Base-by-base conservation (phyloP, 2,888 invertebrate genomes). In the Eulithis prunata region DNA sequence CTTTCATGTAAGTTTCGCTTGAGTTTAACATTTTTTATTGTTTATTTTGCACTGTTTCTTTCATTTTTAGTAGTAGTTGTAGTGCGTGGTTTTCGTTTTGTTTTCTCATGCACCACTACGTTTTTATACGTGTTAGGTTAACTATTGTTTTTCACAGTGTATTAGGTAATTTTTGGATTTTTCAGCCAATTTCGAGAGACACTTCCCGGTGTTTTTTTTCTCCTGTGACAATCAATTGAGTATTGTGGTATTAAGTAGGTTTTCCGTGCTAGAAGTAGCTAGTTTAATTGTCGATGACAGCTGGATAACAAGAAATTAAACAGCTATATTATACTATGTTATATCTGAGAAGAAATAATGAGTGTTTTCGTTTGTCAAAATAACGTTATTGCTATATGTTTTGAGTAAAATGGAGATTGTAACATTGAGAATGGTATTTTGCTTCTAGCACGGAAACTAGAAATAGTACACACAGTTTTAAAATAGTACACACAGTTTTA, bases 1-100 rank as follows among this genome's bases (percentile, higher is more conserved):
- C 90, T 91, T 70, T 90, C 86, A 88, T 91, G 93, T 93, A 93
- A 93, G 93, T 93, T 49, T 83, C 78, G 89, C 87, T 89, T 84
- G 71, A 72, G 68, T 73, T 76, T 64, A 68, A 72, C 71, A 71
- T 78, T 81, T 79, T 77, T 70, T 78, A 83, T 87, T 73, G 76
- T 86, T 87, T 88, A 62, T 77, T 90, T 89, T 88, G 89, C 91
- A 90, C 91, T 79, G 74, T 83, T 85, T 70, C 74, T 78, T 83
- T 83, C 64, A 71, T 84, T 84, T 74, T 71, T 86, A 82, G 83
- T 72, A 28, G 71, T 90, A 91, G 90, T 71, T 46, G 78, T 91
- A 91, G 90, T 78, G 88, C 86, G 85, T 88, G 77, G 72, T 72
- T 82, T 86, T 71, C 55, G 6, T 75, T 80, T 81, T 73, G 70